A percentile compares a stretch with the other conserved stretches of the same genome.
phyloP scores from a whole-genome alignment of 2,888 invertebrate species.

The Odontothrips loti region DNA sequence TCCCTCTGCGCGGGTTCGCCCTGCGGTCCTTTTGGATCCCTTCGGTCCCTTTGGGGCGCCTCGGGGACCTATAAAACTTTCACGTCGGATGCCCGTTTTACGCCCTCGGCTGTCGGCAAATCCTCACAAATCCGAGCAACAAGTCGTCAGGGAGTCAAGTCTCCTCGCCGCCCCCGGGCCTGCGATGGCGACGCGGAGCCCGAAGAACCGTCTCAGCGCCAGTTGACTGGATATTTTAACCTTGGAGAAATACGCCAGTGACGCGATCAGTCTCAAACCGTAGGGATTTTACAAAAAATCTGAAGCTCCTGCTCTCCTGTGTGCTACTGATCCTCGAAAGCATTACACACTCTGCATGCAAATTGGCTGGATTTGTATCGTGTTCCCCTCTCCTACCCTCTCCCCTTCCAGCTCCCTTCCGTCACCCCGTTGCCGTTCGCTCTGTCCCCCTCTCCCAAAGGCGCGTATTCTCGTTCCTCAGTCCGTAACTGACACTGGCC shows the following conservation, averaged over 20 bases:
- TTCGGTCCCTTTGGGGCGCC: too few relatives aligned
- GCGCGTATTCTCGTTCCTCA: too few relatives aligned
- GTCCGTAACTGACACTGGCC: neutral
- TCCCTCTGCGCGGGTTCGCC: neutral
- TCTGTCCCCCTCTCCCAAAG: neutral
- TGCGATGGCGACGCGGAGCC: too few relatives aligned
- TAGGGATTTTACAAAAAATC: too few relatives aligned
- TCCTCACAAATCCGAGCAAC: conserved; percentile 12
- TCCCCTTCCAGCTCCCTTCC: neutral
- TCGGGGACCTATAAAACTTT: conserved; percentile 6
- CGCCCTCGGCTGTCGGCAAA: neutral
- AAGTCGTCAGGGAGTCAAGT: neutral
- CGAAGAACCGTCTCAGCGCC: too few relatives aligned
- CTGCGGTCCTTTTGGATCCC: too few relatives aligned
- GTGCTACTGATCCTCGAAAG: neutral
- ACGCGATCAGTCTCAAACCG: too few relatives aligned
- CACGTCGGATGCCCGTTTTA: neutral
- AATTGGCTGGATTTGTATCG: conserved; percentile 26
- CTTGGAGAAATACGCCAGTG: too few relatives aligned
- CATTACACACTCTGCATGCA: conserved; percentile 10
- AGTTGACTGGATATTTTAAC: too few relatives aligned
- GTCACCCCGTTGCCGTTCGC: neutral
- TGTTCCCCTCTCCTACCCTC: neutral
- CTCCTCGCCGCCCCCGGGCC: neutral
- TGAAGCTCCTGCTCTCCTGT: too few relatives aligned